Evolutionary conservation across 30 jellyfish, hydroid and myxozoan species (phyloP).

Genomic region (Turritopsis dohrnii): DNA sequence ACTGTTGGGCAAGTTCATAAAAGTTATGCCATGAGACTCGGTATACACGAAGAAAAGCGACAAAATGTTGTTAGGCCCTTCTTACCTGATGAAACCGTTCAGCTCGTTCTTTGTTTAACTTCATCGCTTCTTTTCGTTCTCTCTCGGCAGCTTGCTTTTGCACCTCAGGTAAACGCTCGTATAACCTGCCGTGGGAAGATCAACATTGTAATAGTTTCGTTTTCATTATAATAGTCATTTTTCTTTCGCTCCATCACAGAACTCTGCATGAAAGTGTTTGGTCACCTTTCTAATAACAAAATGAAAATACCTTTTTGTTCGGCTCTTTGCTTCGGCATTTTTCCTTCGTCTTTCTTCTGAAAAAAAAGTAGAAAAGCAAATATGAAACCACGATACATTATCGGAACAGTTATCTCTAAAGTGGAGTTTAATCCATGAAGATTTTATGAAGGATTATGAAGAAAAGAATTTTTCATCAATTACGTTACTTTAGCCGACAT

Average conservation of each 20-base stretch:
- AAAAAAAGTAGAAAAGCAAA: not conserved
- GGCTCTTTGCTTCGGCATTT: not conserved
- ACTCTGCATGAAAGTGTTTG: too few relatives aligned
- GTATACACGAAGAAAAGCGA: too few relatives aligned
- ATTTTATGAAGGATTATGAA: too few relatives aligned
- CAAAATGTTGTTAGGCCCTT: too few relatives aligned
- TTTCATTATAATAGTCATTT: too few relatives aligned
- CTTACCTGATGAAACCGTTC: constrained; percentile 6
- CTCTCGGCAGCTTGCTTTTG: not conserved
- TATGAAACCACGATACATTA: not conserved
- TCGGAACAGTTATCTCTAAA: not conserved
- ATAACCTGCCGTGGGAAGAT: not conserved
- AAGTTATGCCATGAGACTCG: too few relatives aligned
- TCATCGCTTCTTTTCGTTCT: constrained; percentile 1
- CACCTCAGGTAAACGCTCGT: constrained; percentile 9
- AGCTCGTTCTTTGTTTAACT: constrained; percentile 1
- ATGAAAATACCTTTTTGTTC: not conserved
- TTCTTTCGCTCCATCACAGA: too few relatives aligned
- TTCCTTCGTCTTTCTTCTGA: not conserved
- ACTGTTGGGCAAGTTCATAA: too few relatives aligned
- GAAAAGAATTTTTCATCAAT: too few relatives aligned
- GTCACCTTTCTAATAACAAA: not conserved
- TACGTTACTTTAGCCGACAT: too few relatives aligned
- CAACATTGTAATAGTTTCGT: too few relatives aligned
- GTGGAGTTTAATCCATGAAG: too few relatives aligned